Conservation (phyloP, 2,797 vertebrate species). For the Pseudomugil gertrudae region DNA sequence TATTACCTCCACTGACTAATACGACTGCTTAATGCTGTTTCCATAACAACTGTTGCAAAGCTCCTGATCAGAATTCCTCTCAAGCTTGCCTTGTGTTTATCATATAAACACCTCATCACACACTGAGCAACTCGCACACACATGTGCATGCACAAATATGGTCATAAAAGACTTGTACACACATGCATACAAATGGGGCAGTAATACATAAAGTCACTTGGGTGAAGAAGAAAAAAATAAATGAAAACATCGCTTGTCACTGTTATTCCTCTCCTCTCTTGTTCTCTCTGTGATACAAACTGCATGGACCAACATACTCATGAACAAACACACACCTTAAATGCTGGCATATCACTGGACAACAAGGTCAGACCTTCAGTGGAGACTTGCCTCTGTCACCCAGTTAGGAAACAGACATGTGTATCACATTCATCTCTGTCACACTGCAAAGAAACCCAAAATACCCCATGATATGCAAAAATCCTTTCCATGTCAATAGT, state of each 20-base stretch:
- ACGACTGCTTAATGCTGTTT: constrained; percentile 81
- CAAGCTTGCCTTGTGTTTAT: constrained; percentile 79
- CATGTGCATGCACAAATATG: constrained; percentile 14
- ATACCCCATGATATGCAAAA: constrained; percentile 9
- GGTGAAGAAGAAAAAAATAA: constrained; percentile 43
- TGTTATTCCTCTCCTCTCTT: constrained; percentile 38
- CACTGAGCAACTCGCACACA: constrained; percentile 65
- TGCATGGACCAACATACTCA: constrained; percentile 26
- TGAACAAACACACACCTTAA: constrained; percentile 26
- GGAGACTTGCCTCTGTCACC: constrained; percentile 64
- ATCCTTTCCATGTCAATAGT: constrained; percentile 31
- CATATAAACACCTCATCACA: constrained; percentile 80
- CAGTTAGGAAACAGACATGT: constrained; percentile 62
- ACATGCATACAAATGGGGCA: constrained; percentile 60
- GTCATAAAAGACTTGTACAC: constrained; percentile 66
- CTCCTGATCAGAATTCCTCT: constrained; percentile 84
- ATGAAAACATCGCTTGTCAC: constrained; percentile 49
- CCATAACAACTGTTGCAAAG: constrained; percentile 86
- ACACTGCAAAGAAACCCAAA: constrained; percentile 22
- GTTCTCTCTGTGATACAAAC: constrained; percentile 29
- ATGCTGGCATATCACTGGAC: constrained; percentile 51
- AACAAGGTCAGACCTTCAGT: constrained; percentile 76
- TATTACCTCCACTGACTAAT: constrained; percentile 76
- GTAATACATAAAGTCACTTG: constrained; percentile 50
- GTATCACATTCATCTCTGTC: constrained; percentile 76